A percentile compares a stretch with the other conserved stretches of the same genome.
Conservation (phyloP, 2,113 vertebrate genomes). For the Oryzias celebensis region DNA sequence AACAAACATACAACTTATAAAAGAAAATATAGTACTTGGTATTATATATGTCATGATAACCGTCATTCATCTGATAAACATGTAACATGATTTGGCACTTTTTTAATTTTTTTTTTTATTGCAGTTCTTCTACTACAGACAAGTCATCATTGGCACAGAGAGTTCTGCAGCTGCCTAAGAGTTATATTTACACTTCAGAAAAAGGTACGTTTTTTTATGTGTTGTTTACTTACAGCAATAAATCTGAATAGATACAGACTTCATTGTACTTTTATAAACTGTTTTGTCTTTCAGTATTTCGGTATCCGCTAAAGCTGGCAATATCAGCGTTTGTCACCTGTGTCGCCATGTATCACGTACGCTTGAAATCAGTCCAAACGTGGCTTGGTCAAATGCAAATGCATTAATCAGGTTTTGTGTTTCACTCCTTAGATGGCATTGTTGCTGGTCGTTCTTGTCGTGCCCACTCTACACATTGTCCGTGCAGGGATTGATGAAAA, state of each 20-base stretch:
- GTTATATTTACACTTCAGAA: constrained; percentile 70
- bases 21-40: background rate
- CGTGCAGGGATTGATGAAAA: constrained; percentile 83
- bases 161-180: constrained; percentile 54
- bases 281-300: constrained; percentile 77
- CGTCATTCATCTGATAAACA: too few species aligned
- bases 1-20: too few species aligned
- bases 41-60: background rate
- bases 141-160: constrained; percentile 52
- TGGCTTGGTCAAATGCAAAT: background rate
- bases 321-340: constrained; percentile 76
- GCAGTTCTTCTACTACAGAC: constrained; percentile 47
- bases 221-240: too few species aligned
- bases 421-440: constrained; percentile 76
- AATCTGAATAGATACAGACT: background rate
- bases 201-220: constrained; percentile 53
- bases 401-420: background rate
- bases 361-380: background rate
- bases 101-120: background rate
- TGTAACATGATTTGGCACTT: background rate
- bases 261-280: background rate
- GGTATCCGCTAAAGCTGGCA: constrained; percentile 80
- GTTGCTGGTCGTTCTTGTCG: constrained; percentile 77
- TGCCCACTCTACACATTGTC: constrained; percentile 84
- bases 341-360: constrained; percentile 87